phyloP scores from a whole-genome alignment of 2,797 vertebrate species.

The Hozukius guyotensis region DNA sequence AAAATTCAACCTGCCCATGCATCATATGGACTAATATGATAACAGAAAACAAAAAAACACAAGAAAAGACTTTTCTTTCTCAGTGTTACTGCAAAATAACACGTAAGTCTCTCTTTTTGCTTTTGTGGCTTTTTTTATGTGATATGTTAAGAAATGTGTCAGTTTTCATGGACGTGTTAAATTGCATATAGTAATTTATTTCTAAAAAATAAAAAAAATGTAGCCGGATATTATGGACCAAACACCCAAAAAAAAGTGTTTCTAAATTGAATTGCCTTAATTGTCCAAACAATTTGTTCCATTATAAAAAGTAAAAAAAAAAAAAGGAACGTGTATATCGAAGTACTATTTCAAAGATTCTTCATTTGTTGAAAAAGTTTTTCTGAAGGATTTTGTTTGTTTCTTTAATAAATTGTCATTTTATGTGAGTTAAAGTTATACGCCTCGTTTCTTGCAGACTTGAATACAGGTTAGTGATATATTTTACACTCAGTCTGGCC shows the following conservation, averaged over 20 bases:
- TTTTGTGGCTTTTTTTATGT: constrained; percentile 80
- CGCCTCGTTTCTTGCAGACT: constrained; percentile 89
- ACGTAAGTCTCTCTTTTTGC: constrained; percentile 93
- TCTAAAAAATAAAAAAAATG: constrained; percentile 78
- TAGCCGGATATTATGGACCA: constrained; percentile 97
- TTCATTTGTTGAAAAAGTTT: constrained; percentile 90
- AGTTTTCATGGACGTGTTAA: constrained; percentile 94
- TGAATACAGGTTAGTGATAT: constrained; percentile 40
- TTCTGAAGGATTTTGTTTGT: constrained; percentile 95
- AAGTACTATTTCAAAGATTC: constrained; percentile 91
- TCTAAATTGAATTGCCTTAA: constrained; percentile 91
- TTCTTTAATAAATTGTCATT: constrained; percentile 99
- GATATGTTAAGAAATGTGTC: constrained; percentile 81
- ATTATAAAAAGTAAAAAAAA: constrained; percentile 85
- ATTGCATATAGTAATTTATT: constrained; percentile 99
- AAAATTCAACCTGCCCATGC: constrained; percentile 60
- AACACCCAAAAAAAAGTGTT: constrained; percentile 91
- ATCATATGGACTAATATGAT: constrained; percentile 77
- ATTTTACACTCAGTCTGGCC: constrained; percentile 40
- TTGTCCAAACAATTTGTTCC: constrained; percentile 84
- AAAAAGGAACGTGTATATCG: constrained; percentile 94
- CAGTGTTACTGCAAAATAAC: constrained; percentile 96
- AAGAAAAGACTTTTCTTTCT: constrained; percentile 86
- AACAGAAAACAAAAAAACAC: constrained; percentile 76
- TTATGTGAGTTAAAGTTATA: constrained; percentile 88